Conservation (phyloP, 2,113 vertebrate species). For the Varanus salvator region DNA sequence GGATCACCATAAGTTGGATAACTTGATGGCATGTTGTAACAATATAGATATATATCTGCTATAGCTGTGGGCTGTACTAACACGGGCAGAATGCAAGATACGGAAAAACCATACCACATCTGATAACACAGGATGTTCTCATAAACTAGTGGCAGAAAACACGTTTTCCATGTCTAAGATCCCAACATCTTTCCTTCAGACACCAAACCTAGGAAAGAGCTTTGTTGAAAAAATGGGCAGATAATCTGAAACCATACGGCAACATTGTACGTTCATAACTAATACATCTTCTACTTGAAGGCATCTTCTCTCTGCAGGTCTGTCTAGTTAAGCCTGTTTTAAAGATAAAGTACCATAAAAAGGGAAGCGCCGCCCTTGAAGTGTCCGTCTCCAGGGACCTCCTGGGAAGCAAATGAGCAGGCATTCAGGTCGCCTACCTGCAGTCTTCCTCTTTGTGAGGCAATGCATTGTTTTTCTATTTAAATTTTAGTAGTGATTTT, state of each 20-base stretch:
- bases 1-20: too few species aligned
- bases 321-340: not conserved
- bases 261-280: not conserved
- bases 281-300: not conserved
- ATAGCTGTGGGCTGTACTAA: not conserved
- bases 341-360: not conserved
- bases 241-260: not conserved
- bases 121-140: not conserved
- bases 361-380: not conserved
- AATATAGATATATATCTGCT: not conserved
- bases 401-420: not conserved
- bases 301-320: not conserved
- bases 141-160: not conserved
- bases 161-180: not conserved
- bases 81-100: not conserved
- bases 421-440: too few species aligned
- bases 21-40: too few species aligned
- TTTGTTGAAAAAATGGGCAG: not conserved
- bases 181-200: not conserved
- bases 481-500: not conserved
- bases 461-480: not conserved
- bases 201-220: too few species aligned
- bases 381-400: not conserved
- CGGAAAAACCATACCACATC: not conserved
- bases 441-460: not conserved